These are phyloP conservation scores for Cherax destructor DNA, from an alignment of 1,140 invertebrate species.

Conservation along the genomic window DNA sequence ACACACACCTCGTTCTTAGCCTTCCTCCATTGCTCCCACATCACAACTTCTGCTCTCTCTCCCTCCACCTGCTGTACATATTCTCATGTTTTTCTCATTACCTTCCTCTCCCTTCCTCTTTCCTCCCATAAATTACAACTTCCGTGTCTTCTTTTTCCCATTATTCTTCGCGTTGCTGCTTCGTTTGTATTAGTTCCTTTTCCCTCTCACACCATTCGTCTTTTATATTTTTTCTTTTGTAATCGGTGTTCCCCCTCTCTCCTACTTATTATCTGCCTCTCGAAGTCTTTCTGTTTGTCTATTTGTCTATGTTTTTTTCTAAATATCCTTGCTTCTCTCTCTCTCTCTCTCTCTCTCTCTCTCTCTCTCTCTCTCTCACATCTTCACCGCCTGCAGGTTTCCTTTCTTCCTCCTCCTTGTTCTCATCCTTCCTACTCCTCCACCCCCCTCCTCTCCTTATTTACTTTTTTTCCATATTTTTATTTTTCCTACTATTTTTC, in stretches of 20 bases:
- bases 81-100: constrained; percentile 48
- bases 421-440: constrained; percentile 3
- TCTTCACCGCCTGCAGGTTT: neutral
- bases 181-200: neutral
- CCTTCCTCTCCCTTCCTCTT: constrained; percentile 25
- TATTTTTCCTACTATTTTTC: constrained; percentile 9
- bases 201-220: neutral
- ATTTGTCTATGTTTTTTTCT: neutral
- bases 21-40: neutral
- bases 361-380: constrained; percentile 5
- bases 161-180: constrained; percentile 22
- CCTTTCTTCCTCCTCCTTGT: neutral
- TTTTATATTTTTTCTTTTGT: constrained; percentile 7
- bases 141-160: constrained; percentile 33
- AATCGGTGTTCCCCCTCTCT: constrained; percentile 6
- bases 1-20: constrained; percentile 4
- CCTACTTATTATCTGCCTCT: constrained; percentile 12
- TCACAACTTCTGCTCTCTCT: constrained; percentile 38
- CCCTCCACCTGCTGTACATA: constrained; percentile 45
- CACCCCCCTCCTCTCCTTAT: neutral
- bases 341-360: neutral
- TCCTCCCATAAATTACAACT: constrained; percentile 50
- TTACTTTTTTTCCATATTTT: neutral
- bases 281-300: constrained; percentile 16
- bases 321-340: neutral